Percentiles rank a stretch among this genome's conserved stretches.
Conservation (phyloP, 1,140 invertebrate species). For the Drosophila biarmipes region DNA sequence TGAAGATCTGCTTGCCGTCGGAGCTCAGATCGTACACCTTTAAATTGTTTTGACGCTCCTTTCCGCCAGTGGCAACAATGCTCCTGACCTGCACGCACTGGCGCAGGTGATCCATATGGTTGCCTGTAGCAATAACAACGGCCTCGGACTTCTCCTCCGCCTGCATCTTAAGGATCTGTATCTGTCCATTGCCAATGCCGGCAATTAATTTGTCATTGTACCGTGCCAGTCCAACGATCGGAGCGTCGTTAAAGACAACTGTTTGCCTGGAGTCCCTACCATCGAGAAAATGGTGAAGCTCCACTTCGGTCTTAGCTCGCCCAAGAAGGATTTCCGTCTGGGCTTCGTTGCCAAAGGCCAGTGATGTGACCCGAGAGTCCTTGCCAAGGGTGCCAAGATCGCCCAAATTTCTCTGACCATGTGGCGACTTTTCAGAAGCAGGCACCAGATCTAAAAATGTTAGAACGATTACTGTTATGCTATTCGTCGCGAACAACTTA, state of each 20-base stretch:
- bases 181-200: conserved; percentile 73
- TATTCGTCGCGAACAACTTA: conserved; percentile 27
- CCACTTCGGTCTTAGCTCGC: conserved; percentile 59
- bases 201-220: conserved; percentile 73
- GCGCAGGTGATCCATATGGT: conserved; percentile 82
- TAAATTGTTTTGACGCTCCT: conserved; percentile 86
- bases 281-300: conserved; percentile 52
- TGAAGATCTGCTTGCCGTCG: conserved; percentile 82
- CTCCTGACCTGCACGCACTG: conserved; percentile 81
- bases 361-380: conserved; percentile 86
- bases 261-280: conserved; percentile 15
- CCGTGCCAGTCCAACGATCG: conserved; percentile 74
- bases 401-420: conserved; percentile 84
- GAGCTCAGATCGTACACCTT: conserved; percentile 85
- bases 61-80: conserved; percentile 85
- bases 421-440: conserved; percentile 62
- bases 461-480: background rate
- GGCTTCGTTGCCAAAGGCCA: conserved; percentile 89
- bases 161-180: conserved; percentile 53
- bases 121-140: conserved; percentile 54
- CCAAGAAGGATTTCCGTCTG: conserved; percentile 89
- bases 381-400: conserved; percentile 85
- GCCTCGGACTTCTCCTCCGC: conserved; percentile 17
- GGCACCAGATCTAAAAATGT: conserved; percentile 61
- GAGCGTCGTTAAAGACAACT: conserved; percentile 46